Evolutionary conservation across 2,797 vertebrate species (phyloP).

Genomic region (Hafferia zeledoni): DNA sequence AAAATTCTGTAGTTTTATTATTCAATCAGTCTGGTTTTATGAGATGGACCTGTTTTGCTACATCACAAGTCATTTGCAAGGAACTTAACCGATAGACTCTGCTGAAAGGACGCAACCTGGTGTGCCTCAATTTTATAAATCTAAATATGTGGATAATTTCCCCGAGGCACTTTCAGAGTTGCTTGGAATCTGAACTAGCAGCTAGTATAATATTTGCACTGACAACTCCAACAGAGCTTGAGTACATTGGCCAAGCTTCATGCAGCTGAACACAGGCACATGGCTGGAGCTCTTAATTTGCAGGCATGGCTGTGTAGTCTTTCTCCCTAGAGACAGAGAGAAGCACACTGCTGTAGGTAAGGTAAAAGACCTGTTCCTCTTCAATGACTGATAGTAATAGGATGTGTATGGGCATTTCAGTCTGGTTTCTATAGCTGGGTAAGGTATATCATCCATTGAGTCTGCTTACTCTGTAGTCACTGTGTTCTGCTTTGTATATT

Average conservation of each 20-base stretch:
- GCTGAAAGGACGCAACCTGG: not conserved
- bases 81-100: not conserved
- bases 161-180: not conserved
- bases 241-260: not conserved
- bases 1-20: not conserved
- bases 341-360: not conserved
- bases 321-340: not conserved
- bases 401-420: not conserved
- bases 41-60: not conserved
- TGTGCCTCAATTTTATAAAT: not conserved
- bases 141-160: not conserved
- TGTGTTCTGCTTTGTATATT: not conserved
- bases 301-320: not conserved
- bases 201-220: not conserved
- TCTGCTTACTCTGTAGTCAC: not conserved
- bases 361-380: not conserved
- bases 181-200: not conserved
- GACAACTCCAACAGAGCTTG: not conserved
- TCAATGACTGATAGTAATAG: not conserved
- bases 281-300: not conserved
- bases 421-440: not conserved
- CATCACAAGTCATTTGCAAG: not conserved
- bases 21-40: not conserved
- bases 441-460: not conserved
- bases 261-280: not conserved